Base-by-base conservation (phyloP, 2,888 invertebrate genomes). In the Drosophila pseudotakahashii region DNA sequence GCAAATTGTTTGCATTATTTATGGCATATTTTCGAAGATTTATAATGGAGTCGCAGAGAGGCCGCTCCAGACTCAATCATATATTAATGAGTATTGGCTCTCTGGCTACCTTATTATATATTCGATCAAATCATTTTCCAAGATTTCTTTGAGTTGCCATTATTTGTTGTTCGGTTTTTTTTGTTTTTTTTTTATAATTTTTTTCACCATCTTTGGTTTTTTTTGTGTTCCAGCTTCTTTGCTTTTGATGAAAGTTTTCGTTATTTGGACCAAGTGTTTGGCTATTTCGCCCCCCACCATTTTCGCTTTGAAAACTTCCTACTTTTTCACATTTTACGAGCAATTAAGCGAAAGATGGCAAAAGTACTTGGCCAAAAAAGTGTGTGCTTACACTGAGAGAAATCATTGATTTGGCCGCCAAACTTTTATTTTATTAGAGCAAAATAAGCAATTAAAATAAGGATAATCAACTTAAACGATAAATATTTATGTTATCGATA, bases 21-120 rank as follows among this genome's bases (percentile, higher is more conserved):
- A 82, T 82, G 82, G 88, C 75, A 84, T 88, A 87, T 88, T 82
- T 87, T 88, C 85, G 75, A 88, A 81, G 88, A 82, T 85, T 87
- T 88, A 85, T 87, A 82, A 82, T 82, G 88, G 83, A 86, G 86
- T 86, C 69, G 67, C 72, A 53, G 41, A 37, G 41, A 26, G 30
- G 37, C 39, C 37, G 19, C 16, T 23, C 34, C 37, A 41, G 45
- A 73, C 76, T 76, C 78, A 69, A 81, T 86, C 83, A 86, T 78
- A 81, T 81, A 87, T 87, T 81, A 87, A 81, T 81, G 81, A 81
- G 79, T 63, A 72, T 63, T 61, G 68, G 63, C 51, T 66, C 51
- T 66, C 37, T 69, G 66, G 41, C 41, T 70, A 74, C 71, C 76
- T 68, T 62, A 71, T 73, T 75, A 73, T 68, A 66, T 68, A 63